Percentiles rank a stretch among this genome's conserved stretches.
Conservation (phyloP, 2,113 vertebrate genomes). For the Vidua chalybeata region DNA sequence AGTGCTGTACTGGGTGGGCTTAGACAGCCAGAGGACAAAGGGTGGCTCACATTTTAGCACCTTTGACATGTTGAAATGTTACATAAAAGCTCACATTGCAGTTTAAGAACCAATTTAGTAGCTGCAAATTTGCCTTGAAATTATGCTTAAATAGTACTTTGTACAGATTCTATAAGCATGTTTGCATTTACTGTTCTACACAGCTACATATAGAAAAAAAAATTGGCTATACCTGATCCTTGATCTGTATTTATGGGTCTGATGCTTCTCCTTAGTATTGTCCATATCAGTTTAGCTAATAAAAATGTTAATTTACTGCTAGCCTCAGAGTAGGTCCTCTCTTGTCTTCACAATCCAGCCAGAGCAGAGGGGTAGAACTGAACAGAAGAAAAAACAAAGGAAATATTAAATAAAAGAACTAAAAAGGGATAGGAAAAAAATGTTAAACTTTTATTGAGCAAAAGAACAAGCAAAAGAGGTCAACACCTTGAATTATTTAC, state of each 20-base stretch:
- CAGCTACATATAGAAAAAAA: neutral
- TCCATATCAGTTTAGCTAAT: neutral
- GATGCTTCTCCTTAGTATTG: neutral
- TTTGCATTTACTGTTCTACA: neutral
- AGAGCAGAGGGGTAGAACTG: neutral
- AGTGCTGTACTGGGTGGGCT: fast-evolving
- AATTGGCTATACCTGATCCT: neutral
- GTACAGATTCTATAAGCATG: neutral
- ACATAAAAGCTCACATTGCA: neutral
- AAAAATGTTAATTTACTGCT: neutral
- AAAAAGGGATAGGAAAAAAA: neutral
- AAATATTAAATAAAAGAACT: neutral
- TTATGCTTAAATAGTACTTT: neutral
- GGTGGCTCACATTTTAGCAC: neutral
- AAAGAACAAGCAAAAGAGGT: neutral
- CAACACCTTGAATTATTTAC: neutral
- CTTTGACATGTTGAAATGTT: neutral
- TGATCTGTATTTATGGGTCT: neutral
- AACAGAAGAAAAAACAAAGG: neutral
- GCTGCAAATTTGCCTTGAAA: neutral
- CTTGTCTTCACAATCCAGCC: neutral
- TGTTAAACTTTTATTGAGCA: neutral
- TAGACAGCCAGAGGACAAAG: neutral
- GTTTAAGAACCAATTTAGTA: neutral
- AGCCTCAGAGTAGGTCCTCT: neutral